Evolutionary conservation across 2,888 invertebrate species (phyloP), one percentile per base, ranked within the genome.

Genomic region (Crematogaster levior): DNA sequence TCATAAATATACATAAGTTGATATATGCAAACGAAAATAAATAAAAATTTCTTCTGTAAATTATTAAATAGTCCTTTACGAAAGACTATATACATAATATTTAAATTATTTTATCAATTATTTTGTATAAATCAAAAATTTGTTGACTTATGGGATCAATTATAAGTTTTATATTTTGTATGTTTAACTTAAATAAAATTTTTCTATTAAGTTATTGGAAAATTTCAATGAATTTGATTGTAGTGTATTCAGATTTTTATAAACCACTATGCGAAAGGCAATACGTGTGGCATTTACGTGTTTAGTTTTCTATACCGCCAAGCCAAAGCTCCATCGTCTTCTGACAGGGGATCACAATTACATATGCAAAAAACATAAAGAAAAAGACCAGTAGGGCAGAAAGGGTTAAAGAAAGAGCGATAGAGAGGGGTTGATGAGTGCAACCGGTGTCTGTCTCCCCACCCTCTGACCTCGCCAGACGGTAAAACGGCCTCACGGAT

Each of bases 371-470:
- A 86, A 80, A 83, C 73, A 85, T 85, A 90, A 88, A 85, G 88
- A 84, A 37, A 81, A 10, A 70, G 79, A 60, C 88, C 30, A 56
- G 77, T 58, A 73, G 88, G 85, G 83, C 82, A 63, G 82, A 85
- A 88, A 88, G 88, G 88, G 88, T 88, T 88, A 88, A 88, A 88
- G 84, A 83, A 85, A 43, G 79, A 81, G 72, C 81, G 88, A 84
- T 84, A 87, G 86, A 88, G 93, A 93, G 93, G 93, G 93, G 93
- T 93, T 93, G 93, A 94, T 94, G 93, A 93, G 93, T 93, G 93
- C 93, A 93, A 94, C 93, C 93, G 93, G 94, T 94, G 93, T 93
- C 93, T 93, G 92, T 92, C 91, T 93, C 93, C 93, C 93, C 91
- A 90, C 91, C 83, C 84, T 85, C 81, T 84, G 90, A 86, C 89